phyloP scores from a whole-genome alignment of 2,113 vertebrate genomes.

The Sapajus apella region DNA sequence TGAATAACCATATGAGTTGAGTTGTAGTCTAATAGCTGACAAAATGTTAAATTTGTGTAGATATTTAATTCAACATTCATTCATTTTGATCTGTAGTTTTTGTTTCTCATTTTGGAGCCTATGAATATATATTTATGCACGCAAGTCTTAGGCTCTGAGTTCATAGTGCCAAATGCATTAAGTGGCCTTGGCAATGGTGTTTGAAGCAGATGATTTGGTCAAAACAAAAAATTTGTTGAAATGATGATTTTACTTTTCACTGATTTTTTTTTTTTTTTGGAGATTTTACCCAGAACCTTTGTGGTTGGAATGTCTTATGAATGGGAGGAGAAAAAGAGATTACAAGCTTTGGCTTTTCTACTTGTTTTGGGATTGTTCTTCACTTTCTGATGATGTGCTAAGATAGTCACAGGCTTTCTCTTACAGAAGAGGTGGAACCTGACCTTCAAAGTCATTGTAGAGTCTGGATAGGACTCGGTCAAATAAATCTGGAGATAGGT shows the following conservation, averaged over 20 bases:
- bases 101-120: background rate
- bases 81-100: conserved; percentile 5
- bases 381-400: background rate
- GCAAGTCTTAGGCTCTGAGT: background rate
- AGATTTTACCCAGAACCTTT: background rate
- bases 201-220: background rate
- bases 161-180: background rate
- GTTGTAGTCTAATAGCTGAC: background rate
- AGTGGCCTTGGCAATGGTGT: background rate
- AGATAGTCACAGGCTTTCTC: background rate
- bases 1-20: background rate
- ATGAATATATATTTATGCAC: background rate
- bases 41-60: background rate
- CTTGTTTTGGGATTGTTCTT: background rate
- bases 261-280: background rate
- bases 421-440: background rate
- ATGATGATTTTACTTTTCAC: background rate
- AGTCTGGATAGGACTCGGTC: background rate
- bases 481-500: background rate
- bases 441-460: background rate
- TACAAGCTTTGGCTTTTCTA: background rate
- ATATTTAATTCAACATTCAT: background rate
- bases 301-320: background rate
- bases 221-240: background rate
- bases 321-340: background rate